These are phyloP conservation scores for Caenorhabditis sp. DNA, from an alignment of 2,888 invertebrate species.

Conservation along the genomic window DNA sequence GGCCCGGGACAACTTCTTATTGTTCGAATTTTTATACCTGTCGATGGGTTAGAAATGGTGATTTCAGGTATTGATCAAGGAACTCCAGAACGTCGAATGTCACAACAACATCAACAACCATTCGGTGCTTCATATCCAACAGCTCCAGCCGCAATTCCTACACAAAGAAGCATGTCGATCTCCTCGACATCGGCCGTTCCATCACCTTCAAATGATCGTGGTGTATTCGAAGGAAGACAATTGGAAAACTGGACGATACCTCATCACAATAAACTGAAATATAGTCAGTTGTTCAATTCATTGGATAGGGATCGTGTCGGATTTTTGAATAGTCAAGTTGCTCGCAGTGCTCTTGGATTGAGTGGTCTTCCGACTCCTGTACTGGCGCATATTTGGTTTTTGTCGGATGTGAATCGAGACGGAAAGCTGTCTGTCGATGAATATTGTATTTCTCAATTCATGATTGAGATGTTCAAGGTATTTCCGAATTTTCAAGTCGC, in stretches of 20 bases:
- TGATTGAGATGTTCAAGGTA: constrained; percentile 79
- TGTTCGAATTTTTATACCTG: too few species aligned
- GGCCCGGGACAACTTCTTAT: too few species aligned
- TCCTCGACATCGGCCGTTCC: not conserved
- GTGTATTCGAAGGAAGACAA: constrained; percentile 47
- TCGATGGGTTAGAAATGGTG: too few species aligned
- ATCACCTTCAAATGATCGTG: constrained; percentile 7
- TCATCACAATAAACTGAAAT: constrained; percentile 63
- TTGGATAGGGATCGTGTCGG: constrained; percentile 64
- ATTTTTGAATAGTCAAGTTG: constrained; percentile 57
- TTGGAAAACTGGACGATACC: constrained; percentile 69
- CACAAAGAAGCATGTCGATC: constrained; percentile 27
- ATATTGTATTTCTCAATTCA: constrained; percentile 94
- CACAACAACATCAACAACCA: constrained; percentile 13
- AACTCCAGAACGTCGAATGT: constrained; percentile 24
- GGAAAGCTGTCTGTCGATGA: constrained; percentile 94
- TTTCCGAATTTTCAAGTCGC: too few species aligned
- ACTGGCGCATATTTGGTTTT: constrained; percentile 93
- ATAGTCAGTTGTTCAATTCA: constrained; percentile 68
- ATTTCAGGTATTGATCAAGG: constrained; percentile 5
- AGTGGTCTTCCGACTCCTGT: constrained; percentile 87
- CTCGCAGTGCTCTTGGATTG: constrained; percentile 81
- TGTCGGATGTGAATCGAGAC: constrained; percentile 89
- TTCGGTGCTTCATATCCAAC: constrained; percentile 15
- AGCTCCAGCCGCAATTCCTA: constrained; percentile 7